Evolutionary conservation across 2,113 vertebrate species (phyloP).

Genomic region (Chaetodon auriga): DNA sequence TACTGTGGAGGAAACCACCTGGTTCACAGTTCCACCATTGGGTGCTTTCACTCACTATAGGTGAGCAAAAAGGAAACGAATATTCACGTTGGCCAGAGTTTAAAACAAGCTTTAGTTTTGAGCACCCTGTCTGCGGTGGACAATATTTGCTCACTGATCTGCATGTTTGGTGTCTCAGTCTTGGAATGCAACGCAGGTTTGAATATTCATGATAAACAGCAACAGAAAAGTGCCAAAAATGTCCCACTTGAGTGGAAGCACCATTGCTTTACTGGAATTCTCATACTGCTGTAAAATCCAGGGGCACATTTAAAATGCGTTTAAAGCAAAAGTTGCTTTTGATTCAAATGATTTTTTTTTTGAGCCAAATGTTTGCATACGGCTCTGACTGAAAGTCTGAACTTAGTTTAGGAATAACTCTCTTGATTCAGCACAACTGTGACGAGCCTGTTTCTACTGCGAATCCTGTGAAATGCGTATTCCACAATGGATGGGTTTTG

Average conservation of each 20-base stretch:
- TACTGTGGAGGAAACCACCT: slow-evolving; percentile 58
- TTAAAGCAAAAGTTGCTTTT: slow-evolving; percentile 22
- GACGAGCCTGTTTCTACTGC: slow-evolving; percentile 1
- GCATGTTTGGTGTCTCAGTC: slow-evolving; percentile 45
- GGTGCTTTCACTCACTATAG: slow-evolving; percentile 32
- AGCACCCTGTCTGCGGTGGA: slow-evolving; percentile 17
- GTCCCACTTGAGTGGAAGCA: slow-evolving; percentile 41
- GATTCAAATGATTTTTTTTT: slow-evolving; percentile 7
- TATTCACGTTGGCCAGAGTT: slow-evolving; percentile 36
- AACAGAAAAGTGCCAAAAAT: slow-evolving; percentile 33
- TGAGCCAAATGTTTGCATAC: slow-evolving; percentile 1
- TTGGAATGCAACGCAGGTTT: slow-evolving; percentile 51
- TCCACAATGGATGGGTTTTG: slow-evolving; percentile 14
- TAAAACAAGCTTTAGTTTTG: slow-evolving; percentile 9
- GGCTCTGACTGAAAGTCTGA: neutral
- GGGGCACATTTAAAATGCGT: slow-evolving; percentile 19
- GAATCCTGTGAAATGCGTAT: slow-evolving; percentile 32
- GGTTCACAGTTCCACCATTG: slow-evolving; percentile 26
- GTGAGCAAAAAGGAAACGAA: slow-evolving; percentile 41
- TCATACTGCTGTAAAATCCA: slow-evolving; percentile 22
- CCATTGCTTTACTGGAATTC: slow-evolving; percentile 21
- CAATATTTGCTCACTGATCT: slow-evolving; percentile 32
- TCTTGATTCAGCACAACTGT: slow-evolving; percentile 18
- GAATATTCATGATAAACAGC: slow-evolving; percentile 71
- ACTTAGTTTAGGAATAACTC: slow-evolving; percentile 14